Percentiles rank a stretch among this genome's conserved stretches.
phyloP scores from a whole-genome alignment of 2,113 vertebrate genomes.

The Hemicordylus capensis region DNA sequence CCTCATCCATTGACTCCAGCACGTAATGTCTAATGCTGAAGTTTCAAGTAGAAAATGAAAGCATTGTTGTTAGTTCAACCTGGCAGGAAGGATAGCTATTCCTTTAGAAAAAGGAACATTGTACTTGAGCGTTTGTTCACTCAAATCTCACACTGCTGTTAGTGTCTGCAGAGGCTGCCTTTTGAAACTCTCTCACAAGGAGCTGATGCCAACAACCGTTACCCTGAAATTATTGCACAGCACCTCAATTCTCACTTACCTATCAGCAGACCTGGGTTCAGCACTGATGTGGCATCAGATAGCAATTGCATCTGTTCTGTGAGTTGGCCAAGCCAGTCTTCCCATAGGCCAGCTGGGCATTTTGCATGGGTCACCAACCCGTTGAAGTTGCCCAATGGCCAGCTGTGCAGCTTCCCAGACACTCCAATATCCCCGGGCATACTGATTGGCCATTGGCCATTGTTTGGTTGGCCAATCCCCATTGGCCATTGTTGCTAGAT shows the following conservation, averaged over 20 bases:
- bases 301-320: not conserved
- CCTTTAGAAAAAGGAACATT: not conserved
- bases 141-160: not conserved
- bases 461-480: too few relatives aligned
- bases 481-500: not conserved
- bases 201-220: not conserved
- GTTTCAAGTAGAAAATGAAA: constrained; percentile 15
- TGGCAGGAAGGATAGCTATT: not conserved
- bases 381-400: not conserved
- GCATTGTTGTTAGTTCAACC: not conserved
- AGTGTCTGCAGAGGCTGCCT: not conserved
- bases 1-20: constrained; percentile 25
- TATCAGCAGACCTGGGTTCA: not conserved
- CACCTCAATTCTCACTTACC: not conserved
- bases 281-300: not conserved
- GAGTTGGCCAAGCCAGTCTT: not conserved
- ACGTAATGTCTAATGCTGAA: constrained; percentile 25
- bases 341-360: not conserved
- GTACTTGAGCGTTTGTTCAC: not conserved
- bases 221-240: not conserved
- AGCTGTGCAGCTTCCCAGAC: not conserved
- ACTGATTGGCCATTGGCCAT: too few relatives aligned
- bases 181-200: not conserved
- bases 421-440: not conserved
- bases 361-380: not conserved